Conservation (phyloP, 2,797 vertebrate species). For the Takifugu rubripes region DNA sequence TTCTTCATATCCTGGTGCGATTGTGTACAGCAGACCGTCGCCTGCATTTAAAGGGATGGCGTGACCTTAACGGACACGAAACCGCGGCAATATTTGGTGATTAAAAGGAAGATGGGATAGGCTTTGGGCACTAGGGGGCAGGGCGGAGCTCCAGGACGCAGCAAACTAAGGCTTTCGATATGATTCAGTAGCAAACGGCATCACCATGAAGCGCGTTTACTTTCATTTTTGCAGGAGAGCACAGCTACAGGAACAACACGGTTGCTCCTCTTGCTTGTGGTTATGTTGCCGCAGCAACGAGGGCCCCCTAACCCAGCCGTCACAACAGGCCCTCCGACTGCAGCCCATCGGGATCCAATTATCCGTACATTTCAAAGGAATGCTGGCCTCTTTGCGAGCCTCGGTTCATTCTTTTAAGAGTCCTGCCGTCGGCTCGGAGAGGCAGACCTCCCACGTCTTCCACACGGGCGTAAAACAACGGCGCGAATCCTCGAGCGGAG, state of each 20-base stretch:
- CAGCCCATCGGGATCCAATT: constrained; percentile 76
- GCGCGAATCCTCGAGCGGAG: constrained; percentile 48
- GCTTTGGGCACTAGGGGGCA: too few relatives aligned
- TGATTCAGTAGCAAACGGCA: not conserved
- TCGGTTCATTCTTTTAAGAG: constrained; percentile 60
- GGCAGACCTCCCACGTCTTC: constrained; percentile 71
- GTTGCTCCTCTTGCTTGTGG: constrained; percentile 57
- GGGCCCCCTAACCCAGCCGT: constrained; percentile 62
- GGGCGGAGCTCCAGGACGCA: not conserved
- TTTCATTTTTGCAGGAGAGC: constrained; percentile 18
- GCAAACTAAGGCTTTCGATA: too few relatives aligned
- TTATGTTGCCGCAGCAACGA: constrained; percentile 47
- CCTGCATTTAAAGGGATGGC: too few relatives aligned
- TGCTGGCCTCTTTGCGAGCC: constrained; percentile 68
- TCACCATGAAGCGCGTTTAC: constrained; percentile 6
- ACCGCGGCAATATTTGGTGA: too few relatives aligned
- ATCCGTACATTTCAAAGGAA: constrained; percentile 76
- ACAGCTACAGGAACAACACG: constrained; percentile 28
- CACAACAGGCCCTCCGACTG: constrained; percentile 71
- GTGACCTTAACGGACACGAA: too few relatives aligned
- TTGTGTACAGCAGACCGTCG: too few relatives aligned
- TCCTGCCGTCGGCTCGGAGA: constrained; percentile 48
- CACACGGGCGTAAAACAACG: constrained; percentile 23
- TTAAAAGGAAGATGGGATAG: too few relatives aligned
- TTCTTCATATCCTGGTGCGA: too few relatives aligned